A percentile compares a stretch with the other conserved stretches of the same genome.
Conservation (phyloP, 2,113 vertebrate species). For the Trogon surrucura region DNA sequence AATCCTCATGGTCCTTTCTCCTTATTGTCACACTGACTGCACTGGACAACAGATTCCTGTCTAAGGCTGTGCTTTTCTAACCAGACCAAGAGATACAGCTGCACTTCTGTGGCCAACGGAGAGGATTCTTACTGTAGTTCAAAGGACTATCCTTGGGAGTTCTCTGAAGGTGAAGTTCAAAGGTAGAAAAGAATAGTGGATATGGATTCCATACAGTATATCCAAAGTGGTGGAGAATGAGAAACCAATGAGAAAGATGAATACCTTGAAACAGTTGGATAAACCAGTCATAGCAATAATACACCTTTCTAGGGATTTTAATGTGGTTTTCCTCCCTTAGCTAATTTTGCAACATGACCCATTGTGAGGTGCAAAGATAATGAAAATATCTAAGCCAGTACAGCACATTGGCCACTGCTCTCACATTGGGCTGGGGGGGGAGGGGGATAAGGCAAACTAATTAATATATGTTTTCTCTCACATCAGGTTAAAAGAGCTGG, state of each 20-base stretch:
- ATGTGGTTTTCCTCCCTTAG: background rate
- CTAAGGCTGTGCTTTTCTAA: background rate
- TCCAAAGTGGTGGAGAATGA: background rate
- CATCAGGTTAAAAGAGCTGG: constrained; percentile 3
- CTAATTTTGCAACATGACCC: background rate
- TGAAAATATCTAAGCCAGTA: background rate
- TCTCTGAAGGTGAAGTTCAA: background rate
- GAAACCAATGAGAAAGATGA: background rate
- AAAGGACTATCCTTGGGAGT: background rate
- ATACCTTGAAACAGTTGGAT: background rate
- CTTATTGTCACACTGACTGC: background rate
- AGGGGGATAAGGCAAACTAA: background rate
- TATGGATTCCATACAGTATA: background rate
- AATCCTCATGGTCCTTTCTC: background rate
- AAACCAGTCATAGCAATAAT: background rate
- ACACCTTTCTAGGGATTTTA: background rate
- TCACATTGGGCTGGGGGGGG: background rate
- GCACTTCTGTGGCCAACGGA: background rate
- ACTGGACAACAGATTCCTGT: background rate
- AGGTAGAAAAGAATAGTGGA: background rate
- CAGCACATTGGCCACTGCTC: background rate
- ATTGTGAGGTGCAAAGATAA: background rate
- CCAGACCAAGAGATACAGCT: background rate
- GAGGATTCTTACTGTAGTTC: background rate
- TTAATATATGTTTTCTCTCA: constrained; percentile 37